phyloP scores from a whole-genome alignment of 2,113 vertebrate genomes.

The Philantomba maxwellii region DNA sequence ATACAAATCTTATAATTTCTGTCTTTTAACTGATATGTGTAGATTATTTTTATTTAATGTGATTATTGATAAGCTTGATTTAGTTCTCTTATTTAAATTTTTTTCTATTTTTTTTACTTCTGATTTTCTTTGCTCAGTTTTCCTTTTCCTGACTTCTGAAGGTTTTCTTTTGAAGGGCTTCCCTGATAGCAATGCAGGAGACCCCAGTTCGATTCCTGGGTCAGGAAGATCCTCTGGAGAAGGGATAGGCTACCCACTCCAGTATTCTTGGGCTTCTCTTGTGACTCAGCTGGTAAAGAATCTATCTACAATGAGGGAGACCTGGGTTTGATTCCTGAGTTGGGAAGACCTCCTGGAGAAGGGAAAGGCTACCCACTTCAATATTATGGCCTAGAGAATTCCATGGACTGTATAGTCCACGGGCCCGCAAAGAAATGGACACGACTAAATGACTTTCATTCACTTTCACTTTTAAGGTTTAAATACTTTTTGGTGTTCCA shows the following conservation, averaged over 20 bases:
- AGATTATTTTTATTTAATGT: neutral
- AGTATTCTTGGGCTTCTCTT: neutral
- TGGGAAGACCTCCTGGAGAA: neutral
- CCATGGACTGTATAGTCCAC: neutral
- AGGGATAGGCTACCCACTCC: neutral
- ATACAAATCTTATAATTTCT: neutral
- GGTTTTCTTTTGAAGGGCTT: neutral
- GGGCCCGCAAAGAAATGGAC: accelerated
- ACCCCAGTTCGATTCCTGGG: neutral
- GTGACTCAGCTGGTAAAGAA: neutral
- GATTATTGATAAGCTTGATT: neutral
- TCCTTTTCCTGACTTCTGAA: neutral
- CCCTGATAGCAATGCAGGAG: neutral
- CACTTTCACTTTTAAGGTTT: neutral
- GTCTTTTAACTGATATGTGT: neutral
- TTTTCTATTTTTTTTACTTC: neutral
- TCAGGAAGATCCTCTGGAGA: neutral
- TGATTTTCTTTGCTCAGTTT: neutral
- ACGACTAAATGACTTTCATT: neutral
- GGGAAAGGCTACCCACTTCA: neutral
- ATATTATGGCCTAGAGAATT: neutral
- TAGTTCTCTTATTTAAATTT: neutral
- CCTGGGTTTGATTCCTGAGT: neutral
- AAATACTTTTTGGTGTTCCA: neutral
- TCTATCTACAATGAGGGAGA: neutral